These are phyloP conservation scores for Dicaeum eximium DNA, from an alignment of 2,113 vertebrate genomes.

Conservation along the genomic window DNA sequence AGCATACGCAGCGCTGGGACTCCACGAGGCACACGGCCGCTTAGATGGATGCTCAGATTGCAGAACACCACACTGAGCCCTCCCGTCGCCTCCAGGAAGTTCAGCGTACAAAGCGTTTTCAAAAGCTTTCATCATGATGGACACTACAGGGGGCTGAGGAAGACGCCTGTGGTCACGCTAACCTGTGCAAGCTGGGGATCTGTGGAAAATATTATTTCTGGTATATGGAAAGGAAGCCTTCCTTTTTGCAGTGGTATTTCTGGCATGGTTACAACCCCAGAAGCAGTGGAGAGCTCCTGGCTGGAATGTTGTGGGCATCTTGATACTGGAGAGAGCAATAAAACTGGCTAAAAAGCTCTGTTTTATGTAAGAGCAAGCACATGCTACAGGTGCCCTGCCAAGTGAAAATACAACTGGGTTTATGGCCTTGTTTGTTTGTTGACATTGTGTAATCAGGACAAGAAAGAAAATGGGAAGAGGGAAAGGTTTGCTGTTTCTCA, in stretches of 20 bases:
- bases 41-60: constrained; percentile 60
- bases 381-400: constrained; percentile 33
- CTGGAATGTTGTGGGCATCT: constrained; percentile 32
- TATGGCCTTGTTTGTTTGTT: constrained; percentile 58
- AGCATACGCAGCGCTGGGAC: background rate
- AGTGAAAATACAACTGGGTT: constrained; percentile 19
- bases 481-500: constrained; percentile 8
- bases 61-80: constrained; percentile 39
- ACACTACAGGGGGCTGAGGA: constrained; percentile 30
- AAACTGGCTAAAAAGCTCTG: constrained; percentile 21
- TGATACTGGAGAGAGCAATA: constrained; percentile 10
- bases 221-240: background rate
- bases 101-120: background rate
- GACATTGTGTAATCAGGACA: constrained; percentile 21
- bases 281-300: constrained; percentile 4
- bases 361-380: constrained; percentile 22
- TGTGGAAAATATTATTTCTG: constrained; percentile 43
- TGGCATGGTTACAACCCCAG: constrained; percentile 23
- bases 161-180: constrained; percentile 45
- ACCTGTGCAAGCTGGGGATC: constrained; percentile 48
- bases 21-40: background rate
- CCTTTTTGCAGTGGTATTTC: constrained; percentile 22
- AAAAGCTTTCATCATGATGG: constrained; percentile 29
- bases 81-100: constrained; percentile 15
- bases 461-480: constrained; percentile 2